Conservation (phyloP, 2,797 vertebrate species). For the Sebastes hopkinsi region DNA sequence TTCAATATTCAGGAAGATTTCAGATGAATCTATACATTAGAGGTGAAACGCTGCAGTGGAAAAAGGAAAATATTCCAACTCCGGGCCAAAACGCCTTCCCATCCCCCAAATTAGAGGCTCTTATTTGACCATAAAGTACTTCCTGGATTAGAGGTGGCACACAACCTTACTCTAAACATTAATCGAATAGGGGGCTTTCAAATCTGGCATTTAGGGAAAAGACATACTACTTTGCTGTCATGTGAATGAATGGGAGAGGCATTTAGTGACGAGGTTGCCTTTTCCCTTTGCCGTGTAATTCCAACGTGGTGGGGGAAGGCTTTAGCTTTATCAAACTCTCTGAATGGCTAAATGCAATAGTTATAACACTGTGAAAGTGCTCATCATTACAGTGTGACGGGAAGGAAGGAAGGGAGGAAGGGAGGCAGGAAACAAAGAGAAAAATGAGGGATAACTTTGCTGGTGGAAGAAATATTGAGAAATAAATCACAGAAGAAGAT, state of each 20-base stretch:
- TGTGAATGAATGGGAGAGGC: slow-evolving; percentile 77
- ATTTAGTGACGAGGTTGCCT: slow-evolving; percentile 81
- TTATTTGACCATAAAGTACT: slow-evolving; percentile 76
- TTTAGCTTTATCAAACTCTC: slow-evolving; percentile 71
- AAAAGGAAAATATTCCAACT: slow-evolving; percentile 25
- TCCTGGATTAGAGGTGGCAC: slow-evolving; percentile 69
- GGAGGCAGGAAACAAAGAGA: neutral
- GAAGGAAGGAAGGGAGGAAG: neutral
- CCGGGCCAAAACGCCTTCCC: slow-evolving; percentile 27
- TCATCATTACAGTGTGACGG: slow-evolving; percentile 50
- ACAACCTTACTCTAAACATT: slow-evolving; percentile 81
- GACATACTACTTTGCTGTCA: slow-evolving; percentile 79
- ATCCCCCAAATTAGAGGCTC: slow-evolving; percentile 67
- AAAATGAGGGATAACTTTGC: neutral
- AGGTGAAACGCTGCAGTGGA: neutral
- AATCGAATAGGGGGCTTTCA: slow-evolving; percentile 83
- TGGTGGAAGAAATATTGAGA: neutral
- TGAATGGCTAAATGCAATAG: slow-evolving; percentile 60
- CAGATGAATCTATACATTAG: slow-evolving; percentile 11
- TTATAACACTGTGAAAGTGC: slow-evolving; percentile 50
- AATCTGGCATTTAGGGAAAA: slow-evolving; percentile 82
- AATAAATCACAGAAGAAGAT: neutral
- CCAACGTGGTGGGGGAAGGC: neutral
- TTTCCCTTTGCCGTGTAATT: slow-evolving; percentile 72
- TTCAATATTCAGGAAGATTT: neutral